Percentiles rank a stretch among this genome's conserved stretches.
These are phyloP conservation scores for Haliaeetus leucogaster DNA, from an alignment of 2,113 vertebrate species.

Conservation along the genomic window DNA sequence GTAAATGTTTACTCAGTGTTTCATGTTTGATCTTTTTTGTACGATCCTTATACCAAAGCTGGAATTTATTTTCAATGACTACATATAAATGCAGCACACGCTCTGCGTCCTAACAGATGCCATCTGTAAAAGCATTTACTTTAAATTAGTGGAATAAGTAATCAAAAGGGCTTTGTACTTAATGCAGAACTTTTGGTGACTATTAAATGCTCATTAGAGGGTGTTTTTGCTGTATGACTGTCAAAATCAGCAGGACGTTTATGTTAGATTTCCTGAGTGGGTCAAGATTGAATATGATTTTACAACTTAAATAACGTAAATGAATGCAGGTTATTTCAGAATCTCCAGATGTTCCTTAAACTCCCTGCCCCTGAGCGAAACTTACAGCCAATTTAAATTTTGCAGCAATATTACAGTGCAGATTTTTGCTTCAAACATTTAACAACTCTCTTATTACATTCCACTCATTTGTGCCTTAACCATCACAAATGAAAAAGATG, in stretches of 20 bases:
- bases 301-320: constrained; percentile 84
- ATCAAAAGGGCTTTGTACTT: constrained; percentile 89
- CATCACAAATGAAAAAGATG: neutral
- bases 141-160: constrained; percentile 89
- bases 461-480: neutral
- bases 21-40: constrained; percentile 76
- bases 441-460: neutral
- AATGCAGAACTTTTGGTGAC: constrained; percentile 87
- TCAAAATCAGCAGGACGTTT: constrained; percentile 86
- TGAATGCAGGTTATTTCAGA: constrained; percentile 83
- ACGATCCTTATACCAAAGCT: constrained; percentile 73
- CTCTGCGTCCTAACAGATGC: constrained; percentile 82
- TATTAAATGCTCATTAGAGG: constrained; percentile 88
- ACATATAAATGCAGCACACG: constrained; percentile 78
- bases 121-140: constrained; percentile 89
- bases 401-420: constrained; percentile 48
- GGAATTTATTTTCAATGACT: constrained; percentile 83
- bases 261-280: constrained; percentile 85
- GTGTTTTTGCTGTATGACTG: constrained; percentile 85
- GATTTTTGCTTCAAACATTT: constrained; percentile 55
- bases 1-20: constrained; percentile 77
- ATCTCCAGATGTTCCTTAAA: constrained; percentile 81
- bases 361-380: constrained; percentile 68
- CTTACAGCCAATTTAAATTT: constrained; percentile 74
- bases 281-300: constrained; percentile 87